These are phyloP conservation scores for Iselma pallidipennis DNA, from an alignment of 2,888 invertebrate species.

Conservation along the genomic window DNA sequence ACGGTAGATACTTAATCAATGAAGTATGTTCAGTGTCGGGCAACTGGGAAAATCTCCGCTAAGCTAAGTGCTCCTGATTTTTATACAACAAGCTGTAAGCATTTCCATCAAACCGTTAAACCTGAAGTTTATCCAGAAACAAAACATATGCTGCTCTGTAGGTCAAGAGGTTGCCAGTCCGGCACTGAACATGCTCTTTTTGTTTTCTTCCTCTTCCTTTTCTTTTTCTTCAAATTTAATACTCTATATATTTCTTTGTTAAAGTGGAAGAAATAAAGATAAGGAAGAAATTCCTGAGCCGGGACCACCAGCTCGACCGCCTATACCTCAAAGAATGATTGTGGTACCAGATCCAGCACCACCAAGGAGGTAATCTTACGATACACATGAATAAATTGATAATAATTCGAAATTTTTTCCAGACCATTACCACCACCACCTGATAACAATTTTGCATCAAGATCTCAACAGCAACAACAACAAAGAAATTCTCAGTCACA, in stretches of 20 bases:
- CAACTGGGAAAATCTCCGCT: too few relatives aligned
- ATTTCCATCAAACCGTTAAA: too few relatives aligned
- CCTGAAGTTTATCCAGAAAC: too few relatives aligned
- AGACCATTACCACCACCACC: constrained; percentile 87
- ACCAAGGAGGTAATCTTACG: constrained; percentile 61
- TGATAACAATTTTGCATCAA: constrained; percentile 62
- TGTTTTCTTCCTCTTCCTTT: too few relatives aligned
- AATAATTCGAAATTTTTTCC: constrained; percentile 14
- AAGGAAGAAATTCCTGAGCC: constrained; percentile 76
- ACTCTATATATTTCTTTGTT: too few relatives aligned
- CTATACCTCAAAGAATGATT: constrained; percentile 85
- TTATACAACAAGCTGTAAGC: background rate
- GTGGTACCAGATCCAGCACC: constrained; percentile 84
- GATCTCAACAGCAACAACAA: constrained; percentile 61
- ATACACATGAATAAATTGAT: background rate
- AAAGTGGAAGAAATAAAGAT: constrained; percentile 55
- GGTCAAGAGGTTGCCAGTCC: too few relatives aligned
- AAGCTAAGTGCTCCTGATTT: background rate
- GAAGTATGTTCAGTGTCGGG: too few relatives aligned
- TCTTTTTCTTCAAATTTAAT: too few relatives aligned
- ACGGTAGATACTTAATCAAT: constrained; percentile 38
- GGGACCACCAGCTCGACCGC: constrained; percentile 85
- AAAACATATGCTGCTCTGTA: too few relatives aligned
- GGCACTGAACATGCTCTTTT: too few relatives aligned
- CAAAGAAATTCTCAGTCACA: constrained; percentile 82